Evolutionary conservation across 1,140 invertebrate species (phyloP).

Genomic region (Scylla paramamosain): DNA sequence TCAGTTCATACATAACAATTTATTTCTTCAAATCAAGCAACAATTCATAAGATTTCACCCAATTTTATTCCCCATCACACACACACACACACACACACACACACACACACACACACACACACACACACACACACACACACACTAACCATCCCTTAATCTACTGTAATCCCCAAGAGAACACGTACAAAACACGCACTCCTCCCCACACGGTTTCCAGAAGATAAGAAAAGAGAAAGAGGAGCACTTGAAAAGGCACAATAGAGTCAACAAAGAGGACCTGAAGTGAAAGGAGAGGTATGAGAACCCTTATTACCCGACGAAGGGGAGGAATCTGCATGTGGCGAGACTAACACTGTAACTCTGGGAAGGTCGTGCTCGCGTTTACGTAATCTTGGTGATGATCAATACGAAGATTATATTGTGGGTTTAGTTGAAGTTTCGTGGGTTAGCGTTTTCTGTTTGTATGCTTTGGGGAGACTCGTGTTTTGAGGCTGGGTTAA

Average conservation of each 20-base stretch:
- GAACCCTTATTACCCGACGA: not conserved
- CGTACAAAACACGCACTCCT: not conserved
- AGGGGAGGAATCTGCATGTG: not conserved
- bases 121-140: not conserved
- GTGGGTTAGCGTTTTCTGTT: not conserved
- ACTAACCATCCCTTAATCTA: not conserved
- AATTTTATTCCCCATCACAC: not conserved
- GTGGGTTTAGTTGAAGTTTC: not conserved
- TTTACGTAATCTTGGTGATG: not conserved
- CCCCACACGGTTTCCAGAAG: not conserved
- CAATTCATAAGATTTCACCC: not conserved
- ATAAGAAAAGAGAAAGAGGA: not conserved
- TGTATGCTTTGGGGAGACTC: no score
- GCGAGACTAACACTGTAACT: not conserved
- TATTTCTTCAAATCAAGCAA: no score
- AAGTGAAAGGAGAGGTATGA: not conserved
- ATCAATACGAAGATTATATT: not conserved
- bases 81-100: not conserved
- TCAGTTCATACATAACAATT: no score
- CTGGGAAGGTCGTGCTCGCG: not conserved
- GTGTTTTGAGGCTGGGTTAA: no score
- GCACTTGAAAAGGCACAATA: not conserved
- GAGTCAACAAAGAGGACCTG: no score
- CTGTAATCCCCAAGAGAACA: not conserved
- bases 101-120: constrained; percentile 11